Evolutionary conservation across 2,888 invertebrate species (phyloP), one percentile per base, ranked within the genome.

Genomic region (Bruchidius siliquastri): DNA sequence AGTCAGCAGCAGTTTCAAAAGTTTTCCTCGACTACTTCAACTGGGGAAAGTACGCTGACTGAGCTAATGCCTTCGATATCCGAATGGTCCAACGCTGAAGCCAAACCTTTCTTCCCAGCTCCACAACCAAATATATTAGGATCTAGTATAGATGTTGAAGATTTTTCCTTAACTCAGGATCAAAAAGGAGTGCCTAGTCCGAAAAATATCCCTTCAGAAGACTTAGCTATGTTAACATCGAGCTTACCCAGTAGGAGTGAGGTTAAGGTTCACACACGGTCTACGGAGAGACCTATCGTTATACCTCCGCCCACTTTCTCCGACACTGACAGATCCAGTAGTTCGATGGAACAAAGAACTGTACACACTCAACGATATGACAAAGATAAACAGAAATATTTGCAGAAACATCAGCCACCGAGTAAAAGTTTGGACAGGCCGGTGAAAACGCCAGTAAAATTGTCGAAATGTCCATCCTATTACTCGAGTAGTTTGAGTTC

Each of bases 61-160:
- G 91, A 91, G 83, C 87, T 91, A 80, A 93, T 94, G 13, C 93
- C 94, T 72, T 93, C 94, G 0, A 92, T 94, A 80, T 93, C 94
- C 0, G 94, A 94, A 77, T 94, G 94, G 93, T 93, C 94, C 0
- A 92, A 92, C 0, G 93, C 94, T 70, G 86, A 86, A 73, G 92
- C 92, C 77, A 92, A 93, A 77, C 93, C 93, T 0, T 88, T 83
- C 77, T 86, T 83, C 75, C 71, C 77, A 0, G 76, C 74, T 21
- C 79, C 77, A 69, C 72, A 81, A 18, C 75, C 84, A 6, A 78
- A 83, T 49, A 80, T 86, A 74, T 77, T 86, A 74, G 85, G 85
- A 20, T 85, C 85, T 0, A 85, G 84, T 71, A 80, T 85, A 10
- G 85, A 86, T 68, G 83, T 85, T 20, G 82, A 82, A 66, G 85